These are phyloP conservation scores for Thymallus thymallus DNA, from an alignment of 2,113 vertebrate genomes.

Conservation along the genomic window DNA sequence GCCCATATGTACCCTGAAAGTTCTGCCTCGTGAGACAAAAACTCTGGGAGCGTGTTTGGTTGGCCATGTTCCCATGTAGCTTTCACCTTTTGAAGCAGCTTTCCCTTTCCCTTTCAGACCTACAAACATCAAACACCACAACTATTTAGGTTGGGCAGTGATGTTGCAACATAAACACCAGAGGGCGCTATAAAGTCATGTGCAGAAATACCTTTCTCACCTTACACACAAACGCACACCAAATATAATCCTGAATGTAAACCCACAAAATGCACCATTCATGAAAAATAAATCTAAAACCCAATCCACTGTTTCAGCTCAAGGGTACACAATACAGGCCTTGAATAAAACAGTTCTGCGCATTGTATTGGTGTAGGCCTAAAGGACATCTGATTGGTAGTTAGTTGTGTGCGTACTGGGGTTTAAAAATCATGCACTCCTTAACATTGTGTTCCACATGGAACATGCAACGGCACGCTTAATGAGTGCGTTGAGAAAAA, in stretches of 20 bases:
- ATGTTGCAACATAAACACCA: conserved; percentile 37
- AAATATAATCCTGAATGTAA: not conserved
- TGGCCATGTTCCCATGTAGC: not conserved
- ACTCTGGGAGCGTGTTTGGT: not conserved
- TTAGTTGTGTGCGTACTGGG: not conserved
- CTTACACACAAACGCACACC: too few species aligned
- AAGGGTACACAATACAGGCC: not conserved
- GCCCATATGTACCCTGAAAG: not conserved
- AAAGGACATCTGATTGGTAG: not conserved
- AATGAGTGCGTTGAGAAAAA: too few species aligned
- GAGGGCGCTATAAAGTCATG: conserved; percentile 47
- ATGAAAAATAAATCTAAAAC: not conserved
- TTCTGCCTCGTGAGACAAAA: not conserved
- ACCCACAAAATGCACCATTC: not conserved
- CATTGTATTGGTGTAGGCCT: not conserved
- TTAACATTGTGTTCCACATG: not conserved
- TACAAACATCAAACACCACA: not conserved
- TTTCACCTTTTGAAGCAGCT: too few species aligned
- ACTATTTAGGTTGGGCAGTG: not conserved
- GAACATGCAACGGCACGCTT: too few species aligned
- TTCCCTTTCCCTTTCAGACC: too few species aligned
- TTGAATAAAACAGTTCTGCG: not conserved
- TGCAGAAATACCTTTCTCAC: not conserved
- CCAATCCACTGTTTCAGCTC: not conserved
- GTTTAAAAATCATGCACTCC: not conserved